Evolutionary conservation across 2,797 vertebrate genomes (phyloP).

Genomic region (Schizopygopsis pylzovi): DNA sequence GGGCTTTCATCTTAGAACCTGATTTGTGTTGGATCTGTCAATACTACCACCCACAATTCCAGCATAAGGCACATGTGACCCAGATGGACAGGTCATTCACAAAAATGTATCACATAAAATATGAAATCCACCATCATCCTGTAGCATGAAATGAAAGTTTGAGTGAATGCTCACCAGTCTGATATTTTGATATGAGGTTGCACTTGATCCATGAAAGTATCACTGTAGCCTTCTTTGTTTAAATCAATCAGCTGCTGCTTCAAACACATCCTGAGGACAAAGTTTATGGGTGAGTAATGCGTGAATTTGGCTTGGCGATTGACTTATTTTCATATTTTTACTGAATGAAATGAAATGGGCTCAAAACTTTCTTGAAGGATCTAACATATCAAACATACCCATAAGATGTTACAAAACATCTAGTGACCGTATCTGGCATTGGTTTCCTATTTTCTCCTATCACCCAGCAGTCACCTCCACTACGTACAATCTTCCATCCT

Average conservation of each 20-base stretch:
- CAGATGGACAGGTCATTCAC: background rate
- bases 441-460: slow-evolving; percentile 70
- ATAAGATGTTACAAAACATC: slow-evolving; percentile 91
- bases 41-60: background rate
- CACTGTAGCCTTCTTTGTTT: slow-evolving; percentile 80
- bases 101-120: background rate
- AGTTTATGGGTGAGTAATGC: background rate
- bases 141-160: background rate
- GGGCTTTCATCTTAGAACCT: background rate
- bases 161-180: slow-evolving; percentile 83
- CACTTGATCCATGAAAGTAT: slow-evolving; percentile 81
- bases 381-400: slow-evolving; percentile 72
- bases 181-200: slow-evolving; percentile 86
- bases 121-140: background rate
- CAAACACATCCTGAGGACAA: slow-evolving; percentile 75
- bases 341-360: background rate
- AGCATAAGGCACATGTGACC: background rate
- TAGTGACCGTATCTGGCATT: slow-evolving; percentile 73
- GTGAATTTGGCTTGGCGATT: background rate
- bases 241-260: slow-evolving; percentile 87
- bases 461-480: slow-evolving; percentile 82
- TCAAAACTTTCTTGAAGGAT: background rate
- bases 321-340: background rate
- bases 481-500: slow-evolving; percentile 78
- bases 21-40: background rate